Evolutionary conservation across 2,888 invertebrate genomes (phyloP).

Genomic region (Platycheirus albimanus): DNA sequence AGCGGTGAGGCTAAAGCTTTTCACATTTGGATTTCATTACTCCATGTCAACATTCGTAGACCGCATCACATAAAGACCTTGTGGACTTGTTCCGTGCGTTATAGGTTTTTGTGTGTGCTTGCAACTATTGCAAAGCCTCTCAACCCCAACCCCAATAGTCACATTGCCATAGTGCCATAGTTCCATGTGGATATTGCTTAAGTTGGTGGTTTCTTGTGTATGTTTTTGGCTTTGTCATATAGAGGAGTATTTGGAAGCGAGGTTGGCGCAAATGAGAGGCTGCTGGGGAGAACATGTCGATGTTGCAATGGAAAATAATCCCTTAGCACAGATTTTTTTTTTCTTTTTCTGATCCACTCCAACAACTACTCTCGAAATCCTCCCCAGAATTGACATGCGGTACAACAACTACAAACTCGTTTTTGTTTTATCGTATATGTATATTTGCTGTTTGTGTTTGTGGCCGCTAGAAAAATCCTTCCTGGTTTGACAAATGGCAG

Average conservation of each 20-base stretch:
- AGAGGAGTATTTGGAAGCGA: constrained; percentile 3
- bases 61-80: constrained; percentile 45
- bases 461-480: constrained; percentile 29
- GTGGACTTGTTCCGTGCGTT: constrained; percentile 41
- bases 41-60: constrained; percentile 54
- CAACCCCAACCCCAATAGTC: background rate
- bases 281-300: constrained; percentile 36
- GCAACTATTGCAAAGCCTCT: background rate
- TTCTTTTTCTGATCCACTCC: background rate
- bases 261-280: background rate
- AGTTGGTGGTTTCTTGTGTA: constrained; percentile 37
- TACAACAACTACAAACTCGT: background rate
- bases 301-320: constrained; percentile 66
- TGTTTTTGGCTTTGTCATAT: constrained; percentile 24
- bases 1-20: constrained; percentile 40
- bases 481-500: constrained; percentile 48
- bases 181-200: constrained; percentile 32
- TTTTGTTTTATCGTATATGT: background rate
- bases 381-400: constrained; percentile 3
- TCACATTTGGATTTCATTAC: constrained; percentile 63
- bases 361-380: background rate
- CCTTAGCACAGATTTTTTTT: constrained; percentile 20
- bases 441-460: too few species aligned
- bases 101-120: constrained; percentile 9
- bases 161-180: too few species aligned